Evolutionary conservation across 1,140 invertebrate species (phyloP).

Genomic region (Venturia canescens): DNA sequence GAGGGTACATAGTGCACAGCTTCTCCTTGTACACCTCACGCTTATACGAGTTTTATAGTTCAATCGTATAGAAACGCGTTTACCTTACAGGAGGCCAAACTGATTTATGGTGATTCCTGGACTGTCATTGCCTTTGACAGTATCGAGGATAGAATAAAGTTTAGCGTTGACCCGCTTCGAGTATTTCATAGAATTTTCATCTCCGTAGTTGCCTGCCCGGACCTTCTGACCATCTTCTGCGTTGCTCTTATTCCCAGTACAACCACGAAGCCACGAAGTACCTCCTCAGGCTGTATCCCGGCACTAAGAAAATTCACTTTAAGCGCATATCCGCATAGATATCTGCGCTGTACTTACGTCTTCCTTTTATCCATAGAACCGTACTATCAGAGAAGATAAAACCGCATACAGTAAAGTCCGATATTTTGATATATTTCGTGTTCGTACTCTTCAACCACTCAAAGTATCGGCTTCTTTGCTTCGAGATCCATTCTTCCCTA

Average conservation of each 20-base stretch:
- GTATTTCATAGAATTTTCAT: conserved; percentile 50
- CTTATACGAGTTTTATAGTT: neutral
- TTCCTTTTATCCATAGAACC: conserved; percentile 29
- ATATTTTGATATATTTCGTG: conserved; percentile 9
- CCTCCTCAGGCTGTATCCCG: conserved; percentile 54
- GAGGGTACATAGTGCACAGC: neutral
- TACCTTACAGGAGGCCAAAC: neutral
- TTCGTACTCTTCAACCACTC: neutral
- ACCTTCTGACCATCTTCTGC: neutral
- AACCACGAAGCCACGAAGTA: neutral
- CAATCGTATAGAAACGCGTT: neutral
- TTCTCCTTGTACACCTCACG: too few relatives aligned
- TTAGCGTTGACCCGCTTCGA: conserved; percentile 10
- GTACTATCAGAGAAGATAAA: neutral
- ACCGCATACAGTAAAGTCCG: neutral
- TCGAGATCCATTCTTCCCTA: neutral
- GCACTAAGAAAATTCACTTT: conserved; percentile 70
- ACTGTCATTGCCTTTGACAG: neutral
- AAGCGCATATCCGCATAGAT: conserved; percentile 64
- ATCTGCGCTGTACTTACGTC: conserved; percentile 52
- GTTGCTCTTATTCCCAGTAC: neutral
- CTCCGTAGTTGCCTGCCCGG: conserved; percentile 60
- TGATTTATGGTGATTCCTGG: conserved; percentile 18
- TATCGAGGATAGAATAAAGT: neutral
- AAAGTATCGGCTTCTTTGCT: neutral